Evolutionary conservation across 2,888 invertebrate species (phyloP).

Genomic region (Xiphydria camelus): DNA sequence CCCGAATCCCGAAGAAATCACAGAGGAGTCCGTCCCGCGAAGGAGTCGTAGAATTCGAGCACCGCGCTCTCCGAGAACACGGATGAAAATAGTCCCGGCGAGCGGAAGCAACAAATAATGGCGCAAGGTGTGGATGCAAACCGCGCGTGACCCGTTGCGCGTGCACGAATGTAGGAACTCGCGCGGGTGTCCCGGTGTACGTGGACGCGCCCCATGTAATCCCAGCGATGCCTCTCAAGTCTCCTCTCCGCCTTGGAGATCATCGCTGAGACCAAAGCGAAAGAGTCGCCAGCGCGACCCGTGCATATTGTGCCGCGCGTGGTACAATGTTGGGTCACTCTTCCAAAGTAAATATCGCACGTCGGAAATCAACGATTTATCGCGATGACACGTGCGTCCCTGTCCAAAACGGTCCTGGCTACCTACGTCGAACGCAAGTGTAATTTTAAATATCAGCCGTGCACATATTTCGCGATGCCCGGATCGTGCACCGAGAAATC

Average conservation of each 20-base stretch:
- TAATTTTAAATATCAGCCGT: no score
- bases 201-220: slow-evolving; percentile 56
- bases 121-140: slow-evolving; percentile 53
- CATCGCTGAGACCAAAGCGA: slow-evolving; percentile 29
- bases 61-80: no score
- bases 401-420: not conserved
- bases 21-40: no score
- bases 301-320: slow-evolving; percentile 26
- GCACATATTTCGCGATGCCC: no score
- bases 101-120: slow-evolving; percentile 58
- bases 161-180: slow-evolving; percentile 17
- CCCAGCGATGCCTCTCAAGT: slow-evolving; percentile 50
- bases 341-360: slow-evolving; percentile 51
- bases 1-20: no score
- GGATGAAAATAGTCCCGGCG: slow-evolving; percentile 45
- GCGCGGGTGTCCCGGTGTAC: slow-evolving; percentile 18
- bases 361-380: slow-evolving; percentile 55
- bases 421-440: no score
- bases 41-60: no score
- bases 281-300: slow-evolving; percentile 17
- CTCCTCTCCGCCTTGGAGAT: slow-evolving; percentile 44
- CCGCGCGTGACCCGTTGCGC: slow-evolving; percentile 44
- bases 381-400: slow-evolving; percentile 51
- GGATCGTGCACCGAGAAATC: no score
- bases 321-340: slow-evolving; percentile 25